phyloP scores from a whole-genome alignment of 2,113 vertebrate species.

The Zapus hudsonius region DNA sequence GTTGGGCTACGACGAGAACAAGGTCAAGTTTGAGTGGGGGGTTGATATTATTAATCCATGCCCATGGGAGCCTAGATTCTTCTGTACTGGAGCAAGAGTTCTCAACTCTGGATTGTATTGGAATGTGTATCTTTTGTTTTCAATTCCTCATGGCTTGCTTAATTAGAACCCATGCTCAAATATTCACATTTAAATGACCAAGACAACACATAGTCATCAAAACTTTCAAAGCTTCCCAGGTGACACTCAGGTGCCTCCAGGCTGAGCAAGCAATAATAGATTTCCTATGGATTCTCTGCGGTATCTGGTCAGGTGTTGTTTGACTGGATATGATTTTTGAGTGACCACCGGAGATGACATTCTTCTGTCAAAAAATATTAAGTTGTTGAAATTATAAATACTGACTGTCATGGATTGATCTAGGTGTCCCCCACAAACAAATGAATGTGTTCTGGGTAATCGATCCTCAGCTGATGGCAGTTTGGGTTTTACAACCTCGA shows the following conservation, averaged over 20 bases:
- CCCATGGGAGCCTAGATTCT: neutral
- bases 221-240: neutral
- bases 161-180: neutral
- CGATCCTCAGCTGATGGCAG: too few species aligned
- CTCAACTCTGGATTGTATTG: neutral
- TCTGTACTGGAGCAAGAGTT: neutral
- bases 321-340: conserved; percentile 1
- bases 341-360: neutral
- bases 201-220: neutral
- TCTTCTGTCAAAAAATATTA: neutral
- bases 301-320: neutral
- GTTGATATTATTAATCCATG: conserved; percentile 31
- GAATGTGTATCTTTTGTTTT: neutral
- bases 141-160: neutral
- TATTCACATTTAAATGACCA: neutral
- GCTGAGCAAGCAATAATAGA: neutral
- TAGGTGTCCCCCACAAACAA: too few species aligned
- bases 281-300: neutral
- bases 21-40: conserved; percentile 32
- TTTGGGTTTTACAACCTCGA: too few species aligned
- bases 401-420: too few species aligned
- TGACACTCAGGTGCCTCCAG: neutral
- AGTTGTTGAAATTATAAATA: too few species aligned
- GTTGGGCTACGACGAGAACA: conserved; percentile 5
- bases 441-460: too few species aligned